Conservation (phyloP, 2,113 vertebrate species). For the Ptilorrhoa leucosticta region DNA sequence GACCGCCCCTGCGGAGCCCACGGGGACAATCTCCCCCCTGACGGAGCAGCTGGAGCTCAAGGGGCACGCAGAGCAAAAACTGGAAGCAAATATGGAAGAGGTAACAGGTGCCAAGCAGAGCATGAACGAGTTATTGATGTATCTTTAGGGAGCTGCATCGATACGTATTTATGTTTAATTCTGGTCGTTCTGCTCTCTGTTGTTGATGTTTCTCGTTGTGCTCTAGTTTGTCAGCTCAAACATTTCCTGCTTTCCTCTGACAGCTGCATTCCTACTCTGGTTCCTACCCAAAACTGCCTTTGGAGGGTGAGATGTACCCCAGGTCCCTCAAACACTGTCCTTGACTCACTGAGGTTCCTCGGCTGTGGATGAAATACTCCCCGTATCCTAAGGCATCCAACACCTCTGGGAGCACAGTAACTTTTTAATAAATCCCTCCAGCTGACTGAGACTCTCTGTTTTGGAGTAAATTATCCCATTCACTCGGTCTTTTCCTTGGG, state of each 20-base stretch:
- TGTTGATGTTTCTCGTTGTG: not conserved
- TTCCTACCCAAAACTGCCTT: not conserved
- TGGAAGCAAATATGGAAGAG: slow-evolving; percentile 75
- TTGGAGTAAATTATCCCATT: not conserved
- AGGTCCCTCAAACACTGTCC: not conserved
- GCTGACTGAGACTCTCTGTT: not conserved
- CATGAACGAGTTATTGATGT: not conserved
- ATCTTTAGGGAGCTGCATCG: not conserved
- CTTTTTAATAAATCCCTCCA: not conserved
- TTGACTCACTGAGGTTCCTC: not conserved
- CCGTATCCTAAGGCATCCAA: not conserved
- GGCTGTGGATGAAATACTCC: not conserved
- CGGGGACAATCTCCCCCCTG: slow-evolving; percentile 67
- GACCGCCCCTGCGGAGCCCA: slow-evolving; percentile 63
- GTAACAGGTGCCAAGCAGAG: slow-evolving; percentile 58
- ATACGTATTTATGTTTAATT: not conserved
- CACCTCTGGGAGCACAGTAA: not conserved
- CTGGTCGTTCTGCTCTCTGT: not conserved
- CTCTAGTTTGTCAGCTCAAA: not conserved
- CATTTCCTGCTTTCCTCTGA: not conserved
- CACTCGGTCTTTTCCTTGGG: not conserved
- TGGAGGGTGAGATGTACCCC: not conserved
- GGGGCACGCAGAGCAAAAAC: slow-evolving; percentile 55
- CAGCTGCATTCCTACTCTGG: not conserved
- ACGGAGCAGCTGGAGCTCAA: slow-evolving; percentile 77